Evolutionary conservation across 2,113 vertebrate species (phyloP).

Genomic region (Odontesthes bonariensis): DNA sequence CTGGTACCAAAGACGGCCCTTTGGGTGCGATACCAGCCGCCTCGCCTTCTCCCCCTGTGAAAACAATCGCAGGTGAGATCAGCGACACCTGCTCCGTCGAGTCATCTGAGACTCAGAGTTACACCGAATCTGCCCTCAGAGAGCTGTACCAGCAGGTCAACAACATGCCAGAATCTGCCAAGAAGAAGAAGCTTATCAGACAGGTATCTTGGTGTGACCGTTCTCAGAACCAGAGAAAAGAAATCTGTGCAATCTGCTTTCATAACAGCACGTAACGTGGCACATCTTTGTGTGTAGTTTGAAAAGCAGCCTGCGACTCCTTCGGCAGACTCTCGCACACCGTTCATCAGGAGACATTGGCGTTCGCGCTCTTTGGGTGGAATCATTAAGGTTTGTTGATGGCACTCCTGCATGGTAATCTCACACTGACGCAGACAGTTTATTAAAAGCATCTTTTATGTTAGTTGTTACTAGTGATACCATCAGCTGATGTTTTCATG

Average conservation of each 20-base stretch:
- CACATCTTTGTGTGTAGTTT: constrained; percentile 54
- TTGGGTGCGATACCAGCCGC: constrained; percentile 41
- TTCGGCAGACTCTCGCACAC: constrained; percentile 34
- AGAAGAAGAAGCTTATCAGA: constrained; percentile 95
- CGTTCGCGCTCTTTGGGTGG: constrained; percentile 75
- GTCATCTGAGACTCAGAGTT: constrained; percentile 80
- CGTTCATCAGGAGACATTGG: constrained; percentile 70
- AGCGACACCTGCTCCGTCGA: background rate
- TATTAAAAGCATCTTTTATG: no score
- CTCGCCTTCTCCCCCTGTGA: constrained; percentile 51
- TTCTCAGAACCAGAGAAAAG: background rate
- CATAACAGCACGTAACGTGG: background rate
- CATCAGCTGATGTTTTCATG: no score
- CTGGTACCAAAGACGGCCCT: constrained; percentile 66
- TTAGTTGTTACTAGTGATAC: no score
- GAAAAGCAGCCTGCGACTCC: constrained; percentile 68
- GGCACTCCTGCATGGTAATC: background rate
- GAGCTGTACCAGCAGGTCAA: constrained; percentile 93
- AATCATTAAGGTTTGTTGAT: constrained; percentile 70
- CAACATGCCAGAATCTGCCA: constrained; percentile 93
- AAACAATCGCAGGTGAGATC: constrained; percentile 12
- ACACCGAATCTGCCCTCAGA: constrained; percentile 89
- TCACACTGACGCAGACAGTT: background rate
- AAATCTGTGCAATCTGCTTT: background rate
- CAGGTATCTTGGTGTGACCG: constrained; percentile 76